Evolutionary conservation across 2,113 vertebrate species (phyloP).

Genomic region (Hippocampus comes): DNA sequence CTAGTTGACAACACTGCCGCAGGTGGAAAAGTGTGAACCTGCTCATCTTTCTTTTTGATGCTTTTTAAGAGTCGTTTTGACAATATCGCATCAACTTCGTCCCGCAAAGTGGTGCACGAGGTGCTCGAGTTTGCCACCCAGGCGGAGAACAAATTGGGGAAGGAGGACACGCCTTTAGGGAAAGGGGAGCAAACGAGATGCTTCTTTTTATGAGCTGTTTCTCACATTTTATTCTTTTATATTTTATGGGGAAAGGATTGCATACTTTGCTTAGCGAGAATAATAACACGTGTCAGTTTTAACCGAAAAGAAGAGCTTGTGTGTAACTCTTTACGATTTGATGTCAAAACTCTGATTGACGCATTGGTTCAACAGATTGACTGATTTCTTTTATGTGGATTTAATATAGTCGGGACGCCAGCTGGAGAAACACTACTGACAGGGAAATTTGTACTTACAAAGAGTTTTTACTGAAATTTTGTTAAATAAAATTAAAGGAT

Average conservation of each 20-base stretch:
- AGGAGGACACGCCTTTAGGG: not conserved
- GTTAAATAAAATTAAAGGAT: slow-evolving; percentile 72
- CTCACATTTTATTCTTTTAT: slow-evolving; percentile 42
- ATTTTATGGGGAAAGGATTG: slow-evolving; percentile 30
- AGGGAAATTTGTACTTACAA: slow-evolving; percentile 61
- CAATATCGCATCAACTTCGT: slow-evolving; percentile 32
- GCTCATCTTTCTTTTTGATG: slow-evolving; percentile 36
- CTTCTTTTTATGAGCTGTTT: slow-evolving; percentile 15
- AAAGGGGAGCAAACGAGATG: not conserved
- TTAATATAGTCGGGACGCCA: slow-evolving; percentile 31
- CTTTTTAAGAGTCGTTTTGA: slow-evolving; percentile 54
- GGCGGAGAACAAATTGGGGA: slow-evolving; percentile 8
- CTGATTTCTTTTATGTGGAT: slow-evolving; percentile 5
- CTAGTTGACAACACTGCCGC: slow-evolving; percentile 61
- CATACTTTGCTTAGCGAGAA: slow-evolving; percentile 13
- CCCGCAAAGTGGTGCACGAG: slow-evolving; percentile 1
- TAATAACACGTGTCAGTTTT: slow-evolving; percentile 33
- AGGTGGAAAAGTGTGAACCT: slow-evolving; percentile 49
- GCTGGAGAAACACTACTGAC: slow-evolving; percentile 67
- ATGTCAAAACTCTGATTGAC: slow-evolving; percentile 11
- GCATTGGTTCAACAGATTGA: slow-evolving; percentile 10
- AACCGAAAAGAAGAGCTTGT: slow-evolving; percentile 18
- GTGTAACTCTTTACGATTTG: slow-evolving; percentile 18
- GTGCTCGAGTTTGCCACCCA: not conserved
- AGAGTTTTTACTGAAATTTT: slow-evolving; percentile 72